Conservation (phyloP, 1,140 invertebrate species). For the Ceratina australensis region DNA sequence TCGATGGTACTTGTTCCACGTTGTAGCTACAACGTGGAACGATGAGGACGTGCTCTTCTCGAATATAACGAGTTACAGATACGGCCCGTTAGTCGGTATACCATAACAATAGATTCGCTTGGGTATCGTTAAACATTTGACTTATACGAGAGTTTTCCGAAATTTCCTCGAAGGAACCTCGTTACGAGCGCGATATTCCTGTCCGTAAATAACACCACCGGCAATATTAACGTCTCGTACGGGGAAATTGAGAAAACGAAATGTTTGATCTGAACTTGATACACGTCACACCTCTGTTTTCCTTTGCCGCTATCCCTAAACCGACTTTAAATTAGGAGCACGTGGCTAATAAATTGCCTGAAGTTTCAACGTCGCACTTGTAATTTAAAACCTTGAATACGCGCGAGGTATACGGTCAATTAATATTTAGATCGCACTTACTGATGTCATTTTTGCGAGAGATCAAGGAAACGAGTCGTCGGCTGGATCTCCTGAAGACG, state of each 20-base stretch:
- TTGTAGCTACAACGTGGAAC: not conserved
- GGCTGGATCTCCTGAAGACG: not conserved
- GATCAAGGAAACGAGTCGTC: not conserved
- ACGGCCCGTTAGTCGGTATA: too few species aligned
- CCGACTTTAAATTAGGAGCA: slow-evolving; percentile 1
- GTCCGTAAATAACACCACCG: not conserved
- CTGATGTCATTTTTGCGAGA: slow-evolving; percentile 31
- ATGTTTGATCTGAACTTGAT: slow-evolving; percentile 3
- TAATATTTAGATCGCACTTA: slow-evolving; percentile 26
- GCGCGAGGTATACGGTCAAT: not conserved
- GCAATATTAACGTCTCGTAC: not conserved
- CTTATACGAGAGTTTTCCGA: not conserved
- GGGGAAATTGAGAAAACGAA: not conserved
- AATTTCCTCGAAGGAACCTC: not conserved
- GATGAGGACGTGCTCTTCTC: not conserved
- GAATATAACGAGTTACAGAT: not conserved
- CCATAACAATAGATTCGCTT: not conserved
- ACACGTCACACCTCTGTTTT: slow-evolving; percentile 35
- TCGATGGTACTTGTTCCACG: not conserved
- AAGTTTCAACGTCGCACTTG: too few species aligned
- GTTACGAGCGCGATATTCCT: not conserved
- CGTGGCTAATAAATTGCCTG: too few species aligned
- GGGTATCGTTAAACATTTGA: too few species aligned
- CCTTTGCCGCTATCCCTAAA: not conserved
- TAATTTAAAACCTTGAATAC: not conserved